These are phyloP conservation scores for Dipus sagitta DNA, from an alignment of 2,797 vertebrate species.

Conservation along the genomic window DNA sequence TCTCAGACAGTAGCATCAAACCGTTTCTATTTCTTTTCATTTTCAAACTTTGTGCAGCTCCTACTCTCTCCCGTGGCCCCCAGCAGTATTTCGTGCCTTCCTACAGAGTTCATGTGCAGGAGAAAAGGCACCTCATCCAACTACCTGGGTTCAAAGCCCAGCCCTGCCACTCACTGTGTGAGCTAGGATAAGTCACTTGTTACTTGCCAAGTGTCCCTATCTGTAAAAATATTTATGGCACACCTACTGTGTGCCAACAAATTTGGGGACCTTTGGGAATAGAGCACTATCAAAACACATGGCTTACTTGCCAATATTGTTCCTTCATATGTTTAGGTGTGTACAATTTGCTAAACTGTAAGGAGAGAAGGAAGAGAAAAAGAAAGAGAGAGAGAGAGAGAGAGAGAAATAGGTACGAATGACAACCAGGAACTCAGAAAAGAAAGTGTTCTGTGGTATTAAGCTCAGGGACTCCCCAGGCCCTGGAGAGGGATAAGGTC, in stretches of 20 bases:
- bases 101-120: not conserved
- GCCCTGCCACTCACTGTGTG: not conserved
- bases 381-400: not conserved
- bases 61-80: accelerated
- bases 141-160: not conserved
- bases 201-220: not conserved
- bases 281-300: slow-evolving; percentile 27
- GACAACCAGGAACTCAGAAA: not conserved
- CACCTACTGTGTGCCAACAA: not conserved
- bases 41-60: not conserved
- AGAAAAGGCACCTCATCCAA: not conserved
- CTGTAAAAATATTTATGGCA: not conserved
- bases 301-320: not conserved
- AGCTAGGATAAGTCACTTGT: not conserved
- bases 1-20: not conserved
- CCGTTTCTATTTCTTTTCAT: not conserved
- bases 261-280: not conserved
- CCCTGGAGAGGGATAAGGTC: not conserved
- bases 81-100: not conserved
- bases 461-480: not conserved
- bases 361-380: not conserved
- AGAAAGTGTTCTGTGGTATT: not conserved
- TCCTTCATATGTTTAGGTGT: not conserved
- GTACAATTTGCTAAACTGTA: not conserved
- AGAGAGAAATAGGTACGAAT: not conserved